A percentile compares a stretch with the other conserved stretches of the same genome.
Evolutionary conservation across 1,140 invertebrate species (phyloP).

Genomic region (Rhagoletis pomonella): DNA sequence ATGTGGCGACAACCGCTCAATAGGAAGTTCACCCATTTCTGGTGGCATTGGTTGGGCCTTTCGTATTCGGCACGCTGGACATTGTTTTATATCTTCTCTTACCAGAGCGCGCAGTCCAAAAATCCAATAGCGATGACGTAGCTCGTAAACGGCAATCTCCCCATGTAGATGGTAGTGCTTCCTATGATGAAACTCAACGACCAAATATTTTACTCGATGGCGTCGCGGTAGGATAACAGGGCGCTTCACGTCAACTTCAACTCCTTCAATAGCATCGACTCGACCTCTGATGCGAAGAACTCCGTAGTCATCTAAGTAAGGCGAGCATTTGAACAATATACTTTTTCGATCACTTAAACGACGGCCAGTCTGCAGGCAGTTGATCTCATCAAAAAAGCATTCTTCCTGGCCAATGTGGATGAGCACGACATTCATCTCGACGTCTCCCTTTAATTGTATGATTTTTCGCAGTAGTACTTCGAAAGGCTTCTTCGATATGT

Average conservation of each 20-base stretch:
- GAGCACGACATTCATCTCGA: not conserved
- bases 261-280: not conserved
- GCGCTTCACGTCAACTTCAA: not conserved
- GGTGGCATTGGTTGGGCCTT: not conserved
- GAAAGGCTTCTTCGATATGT: not conserved
- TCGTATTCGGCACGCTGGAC: constrained; percentile 16
- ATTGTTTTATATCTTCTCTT: not conserved
- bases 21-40: not conserved
- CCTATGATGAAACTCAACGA: not conserved
- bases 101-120: not conserved
- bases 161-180: not conserved
- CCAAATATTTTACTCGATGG: not conserved
- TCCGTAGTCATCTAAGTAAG: not conserved
- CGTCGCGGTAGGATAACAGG: not conserved
- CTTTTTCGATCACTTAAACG: not conserved
- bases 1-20: not conserved
- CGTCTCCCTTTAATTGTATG: not conserved
- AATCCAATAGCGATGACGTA: not conserved
- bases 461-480: not conserved
- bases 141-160: not conserved
- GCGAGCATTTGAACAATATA: not conserved
- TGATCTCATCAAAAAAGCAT: not conserved
- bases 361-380: not conserved
- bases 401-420: not conserved
- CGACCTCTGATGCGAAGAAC: not conserved